Conservation (phyloP, 92 coral and sea anemone genomes). For the Zoanthus sociatus region DNA sequence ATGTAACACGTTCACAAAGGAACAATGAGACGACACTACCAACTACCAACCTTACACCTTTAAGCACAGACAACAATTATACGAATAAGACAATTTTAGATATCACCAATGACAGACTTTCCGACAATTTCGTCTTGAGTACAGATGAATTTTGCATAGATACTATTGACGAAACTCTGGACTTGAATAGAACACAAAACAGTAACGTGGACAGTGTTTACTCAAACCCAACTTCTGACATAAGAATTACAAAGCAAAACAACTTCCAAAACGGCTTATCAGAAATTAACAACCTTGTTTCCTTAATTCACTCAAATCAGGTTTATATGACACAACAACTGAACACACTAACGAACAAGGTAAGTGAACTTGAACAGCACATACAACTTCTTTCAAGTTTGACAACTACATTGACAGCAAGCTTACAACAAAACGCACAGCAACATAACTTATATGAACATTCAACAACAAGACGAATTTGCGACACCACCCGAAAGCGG, state of each 20-base stretch:
- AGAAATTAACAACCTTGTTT: not conserved
- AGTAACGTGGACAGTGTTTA: not conserved
- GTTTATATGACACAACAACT: not conserved
- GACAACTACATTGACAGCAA: slow-evolving; percentile 8
- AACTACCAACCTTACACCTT: not conserved
- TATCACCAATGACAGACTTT: not conserved
- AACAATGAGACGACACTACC: not conserved
- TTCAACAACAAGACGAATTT: too few relatives aligned
- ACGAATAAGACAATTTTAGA: not conserved
- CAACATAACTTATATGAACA: not conserved
- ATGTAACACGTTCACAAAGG: too few relatives aligned
- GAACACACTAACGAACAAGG: not conserved
- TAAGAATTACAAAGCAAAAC: not conserved
- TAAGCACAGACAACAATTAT: not conserved
- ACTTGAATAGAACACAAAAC: not conserved
- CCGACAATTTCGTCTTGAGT: not conserved
- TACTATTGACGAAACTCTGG: not conserved
- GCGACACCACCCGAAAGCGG: too few relatives aligned
- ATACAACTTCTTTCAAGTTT: slow-evolving; percentile 3
- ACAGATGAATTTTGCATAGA: not conserved
- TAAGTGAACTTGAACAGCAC: not conserved
- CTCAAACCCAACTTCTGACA: not conserved
- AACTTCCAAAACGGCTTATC: not conserved
- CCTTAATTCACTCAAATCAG: not conserved
- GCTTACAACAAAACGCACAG: slow-evolving; percentile 5